A percentile compares a stretch with the other conserved stretches of the same genome.
phyloP scores from a whole-genome alignment of 2,888 invertebrate genomes.

The Trachelus tabidus region DNA sequence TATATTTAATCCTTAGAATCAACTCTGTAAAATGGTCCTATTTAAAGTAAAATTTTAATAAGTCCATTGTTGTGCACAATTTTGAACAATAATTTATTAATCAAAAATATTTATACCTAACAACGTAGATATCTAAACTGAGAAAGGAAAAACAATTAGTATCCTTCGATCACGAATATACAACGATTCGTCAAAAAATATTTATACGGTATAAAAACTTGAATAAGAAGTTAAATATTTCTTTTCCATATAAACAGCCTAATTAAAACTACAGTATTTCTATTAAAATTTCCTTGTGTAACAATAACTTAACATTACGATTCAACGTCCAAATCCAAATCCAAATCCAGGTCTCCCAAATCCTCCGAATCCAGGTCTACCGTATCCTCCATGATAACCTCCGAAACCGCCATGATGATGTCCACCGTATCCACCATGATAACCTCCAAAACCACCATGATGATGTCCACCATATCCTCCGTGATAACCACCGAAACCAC shows the following conservation, averaged over 20 bases:
- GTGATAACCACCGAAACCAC: slow-evolving; percentile 40
- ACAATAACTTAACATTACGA: background rate
- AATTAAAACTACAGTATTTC: background rate
- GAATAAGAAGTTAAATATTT: background rate
- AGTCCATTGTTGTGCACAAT: background rate
- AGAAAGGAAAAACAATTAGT: background rate
- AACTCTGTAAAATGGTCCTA: too few relatives aligned
- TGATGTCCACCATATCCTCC: slow-evolving; percentile 46
- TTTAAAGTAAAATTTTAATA: background rate
- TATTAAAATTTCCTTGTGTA: background rate
- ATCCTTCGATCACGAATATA: background rate
- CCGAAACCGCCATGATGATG: background rate
- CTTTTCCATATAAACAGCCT: background rate
- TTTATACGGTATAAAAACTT: too few relatives aligned
- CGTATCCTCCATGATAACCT: slow-evolving; percentile 10
- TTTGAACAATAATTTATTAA: background rate
- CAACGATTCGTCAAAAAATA: too few relatives aligned
- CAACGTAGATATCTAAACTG: background rate
- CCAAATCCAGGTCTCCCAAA: background rate
- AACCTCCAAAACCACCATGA: background rate
- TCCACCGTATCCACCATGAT: background rate
- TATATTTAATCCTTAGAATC: too few relatives aligned
- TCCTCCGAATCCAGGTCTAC: background rate
- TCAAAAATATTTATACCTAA: background rate
- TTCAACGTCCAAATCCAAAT: slow-evolving; percentile 1